Percentiles rank a stretch among this genome's conserved stretches.
Evolutionary conservation across 2,113 vertebrate species (phyloP).

Genomic region (Natator depressus): DNA sequence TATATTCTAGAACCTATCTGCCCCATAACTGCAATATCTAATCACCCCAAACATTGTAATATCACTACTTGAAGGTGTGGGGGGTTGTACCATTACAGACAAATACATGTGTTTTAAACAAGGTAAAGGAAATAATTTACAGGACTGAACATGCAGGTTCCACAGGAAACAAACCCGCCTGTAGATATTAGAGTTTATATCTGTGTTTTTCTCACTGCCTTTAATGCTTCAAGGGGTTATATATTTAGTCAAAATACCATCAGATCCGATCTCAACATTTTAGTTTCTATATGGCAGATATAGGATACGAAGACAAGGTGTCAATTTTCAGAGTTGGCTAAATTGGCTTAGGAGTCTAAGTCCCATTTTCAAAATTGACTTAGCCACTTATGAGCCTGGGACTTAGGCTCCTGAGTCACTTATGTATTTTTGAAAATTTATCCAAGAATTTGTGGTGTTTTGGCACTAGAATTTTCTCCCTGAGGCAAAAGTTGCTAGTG

Average conservation of each 20-base stretch:
- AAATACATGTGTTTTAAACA: neutral
- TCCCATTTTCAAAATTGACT: neutral
- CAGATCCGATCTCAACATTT: fast-evolving
- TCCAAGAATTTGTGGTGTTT: neutral
- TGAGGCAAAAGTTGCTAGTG: neutral
- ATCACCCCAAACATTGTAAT: neutral
- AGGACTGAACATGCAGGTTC: neutral
- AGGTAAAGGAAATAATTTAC: neutral
- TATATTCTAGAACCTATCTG: neutral
- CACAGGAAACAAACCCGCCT: neutral
- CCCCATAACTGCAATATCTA: neutral
- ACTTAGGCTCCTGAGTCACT: neutral
- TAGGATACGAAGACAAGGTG: fast-evolving
- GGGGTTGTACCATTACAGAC: neutral
- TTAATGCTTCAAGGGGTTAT: neutral
- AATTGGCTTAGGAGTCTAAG: neutral
- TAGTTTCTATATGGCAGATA: neutral
- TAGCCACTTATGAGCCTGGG: fast-evolving
- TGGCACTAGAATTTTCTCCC: neutral
- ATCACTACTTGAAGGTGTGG: neutral
- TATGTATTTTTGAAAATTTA: neutral
- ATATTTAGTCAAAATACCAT: fast-evolving
- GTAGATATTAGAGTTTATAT: neutral
- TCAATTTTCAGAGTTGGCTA: fast-evolving
- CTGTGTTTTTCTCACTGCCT: neutral